phyloP scores from a whole-genome alignment of 2,888 invertebrate genomes.

The Sarcophaga caerulescens region DNA sequence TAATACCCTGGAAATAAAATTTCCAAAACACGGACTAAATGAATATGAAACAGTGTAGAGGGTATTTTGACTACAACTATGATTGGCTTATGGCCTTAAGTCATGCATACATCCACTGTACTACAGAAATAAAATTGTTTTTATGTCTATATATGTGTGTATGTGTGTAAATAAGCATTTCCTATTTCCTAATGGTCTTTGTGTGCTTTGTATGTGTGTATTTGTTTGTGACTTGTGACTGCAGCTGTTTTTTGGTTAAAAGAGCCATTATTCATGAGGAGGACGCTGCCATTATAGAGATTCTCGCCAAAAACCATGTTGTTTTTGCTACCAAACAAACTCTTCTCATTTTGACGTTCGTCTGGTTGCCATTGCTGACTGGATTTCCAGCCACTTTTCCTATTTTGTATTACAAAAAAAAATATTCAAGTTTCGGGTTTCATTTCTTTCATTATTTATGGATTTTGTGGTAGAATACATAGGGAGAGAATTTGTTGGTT shows the following conservation, averaged over 20 bases:
- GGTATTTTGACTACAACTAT: constrained; percentile 15
- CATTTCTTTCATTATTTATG: constrained; percentile 6
- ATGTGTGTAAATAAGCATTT: constrained; percentile 28
- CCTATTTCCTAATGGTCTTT: constrained; percentile 48
- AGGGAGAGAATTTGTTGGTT: no score
- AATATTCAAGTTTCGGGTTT: constrained; percentile 13
- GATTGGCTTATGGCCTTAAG: constrained; percentile 55
- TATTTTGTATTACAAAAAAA: background rate
- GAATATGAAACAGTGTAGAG: no score
- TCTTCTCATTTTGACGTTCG: background rate
- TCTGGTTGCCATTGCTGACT: background rate
- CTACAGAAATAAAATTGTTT: no score
- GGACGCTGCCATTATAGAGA: constrained; percentile 9
- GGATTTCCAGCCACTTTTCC: background rate
- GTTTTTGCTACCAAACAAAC: background rate
- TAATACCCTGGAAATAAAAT: no score
- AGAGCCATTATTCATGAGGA: constrained; percentile 36
- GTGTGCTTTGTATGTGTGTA: no score
- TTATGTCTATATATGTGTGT: background rate
- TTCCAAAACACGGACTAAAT: no score
- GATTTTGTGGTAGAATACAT: background rate
- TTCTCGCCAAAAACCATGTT: background rate
- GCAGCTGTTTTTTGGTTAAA: constrained; percentile 5
- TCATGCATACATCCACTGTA: background rate
- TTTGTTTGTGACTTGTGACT: constrained; percentile 24